Conservation (phyloP, 2,888 invertebrate genomes). For the Diplolepis rosae region DNA sequence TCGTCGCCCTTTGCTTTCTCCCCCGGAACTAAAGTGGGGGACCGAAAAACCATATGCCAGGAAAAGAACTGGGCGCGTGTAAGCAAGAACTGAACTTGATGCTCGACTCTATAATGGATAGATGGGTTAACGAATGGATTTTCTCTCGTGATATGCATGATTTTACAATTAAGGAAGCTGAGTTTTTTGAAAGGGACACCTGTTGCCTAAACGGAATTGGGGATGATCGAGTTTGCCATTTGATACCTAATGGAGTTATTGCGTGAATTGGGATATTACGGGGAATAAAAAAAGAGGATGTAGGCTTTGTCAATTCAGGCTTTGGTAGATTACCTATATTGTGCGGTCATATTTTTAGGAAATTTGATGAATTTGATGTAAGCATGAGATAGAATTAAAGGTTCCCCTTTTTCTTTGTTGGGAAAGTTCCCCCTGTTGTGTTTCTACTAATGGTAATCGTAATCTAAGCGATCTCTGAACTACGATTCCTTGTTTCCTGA, state of each 20-base stretch:
- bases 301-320: background rate
- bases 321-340: background rate
- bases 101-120: conserved; percentile 39
- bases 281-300: conserved; percentile 22
- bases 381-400: background rate
- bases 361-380: background rate
- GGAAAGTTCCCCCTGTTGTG: background rate
- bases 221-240: conserved; percentile 21
- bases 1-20: conserved; percentile 49
- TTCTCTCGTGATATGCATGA: conserved; percentile 35
- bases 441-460: background rate
- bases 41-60: conserved; percentile 59
- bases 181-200: conserved; percentile 1
- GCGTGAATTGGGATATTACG: conserved; percentile 19
- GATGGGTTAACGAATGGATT: conserved; percentile 35
- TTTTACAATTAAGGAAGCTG: conserved; percentile 38
- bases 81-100: conserved; percentile 33
- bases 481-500: no score
- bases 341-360: conserved; percentile 17
- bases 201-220: background rate
- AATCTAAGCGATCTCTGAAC: no score
- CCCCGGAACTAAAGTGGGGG: conserved; percentile 59
- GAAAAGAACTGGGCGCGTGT: conserved; percentile 58
- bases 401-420: background rate
- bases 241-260: conserved; percentile 17